phyloP scores from a whole-genome alignment of 2,888 invertebrate genomes.

The Oligia fasciuncula region DNA sequence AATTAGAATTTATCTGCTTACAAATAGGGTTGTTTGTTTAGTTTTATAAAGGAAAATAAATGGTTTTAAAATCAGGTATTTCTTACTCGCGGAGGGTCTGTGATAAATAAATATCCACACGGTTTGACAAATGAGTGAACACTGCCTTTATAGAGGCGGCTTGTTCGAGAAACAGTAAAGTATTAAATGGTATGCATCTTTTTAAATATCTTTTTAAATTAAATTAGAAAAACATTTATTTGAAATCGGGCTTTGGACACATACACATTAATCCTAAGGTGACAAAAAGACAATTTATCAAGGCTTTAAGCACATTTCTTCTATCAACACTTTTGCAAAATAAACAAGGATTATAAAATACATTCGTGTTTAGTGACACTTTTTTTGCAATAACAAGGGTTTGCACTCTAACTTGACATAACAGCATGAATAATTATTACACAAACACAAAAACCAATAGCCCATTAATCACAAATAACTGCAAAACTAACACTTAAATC shows the following conservation, averaged over 20 bases:
- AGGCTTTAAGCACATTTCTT: conserved; percentile 10
- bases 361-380: conserved; percentile 5
- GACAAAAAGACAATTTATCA: background rate
- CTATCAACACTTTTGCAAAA: background rate
- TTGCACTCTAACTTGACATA: conserved; percentile 35
- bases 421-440: conserved; percentile 36
- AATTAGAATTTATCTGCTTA: conserved; percentile 58
- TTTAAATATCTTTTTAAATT: conserved; percentile 64
- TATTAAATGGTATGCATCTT: conserved; percentile 65
- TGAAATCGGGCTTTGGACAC: conserved; percentile 39
- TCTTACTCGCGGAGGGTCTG: conserved; percentile 85
- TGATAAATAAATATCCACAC: conserved; percentile 88
- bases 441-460: conserved; percentile 29
- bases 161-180: conserved; percentile 66
- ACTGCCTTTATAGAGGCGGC: conserved; percentile 84
- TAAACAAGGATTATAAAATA: conserved; percentile 5
- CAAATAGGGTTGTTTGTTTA: conserved; percentile 46
- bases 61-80: conserved; percentile 76
- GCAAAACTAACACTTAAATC: conserved; percentile 54
- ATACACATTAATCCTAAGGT: conserved; percentile 33
- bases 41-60: conserved; percentile 28
- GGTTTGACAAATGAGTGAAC: conserved; percentile 88
- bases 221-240: conserved; percentile 65
- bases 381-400: conserved; percentile 26
- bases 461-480: conserved; percentile 48